Conservation (phyloP, 2,888 invertebrate species). For the Aproaerema taeniolella region DNA sequence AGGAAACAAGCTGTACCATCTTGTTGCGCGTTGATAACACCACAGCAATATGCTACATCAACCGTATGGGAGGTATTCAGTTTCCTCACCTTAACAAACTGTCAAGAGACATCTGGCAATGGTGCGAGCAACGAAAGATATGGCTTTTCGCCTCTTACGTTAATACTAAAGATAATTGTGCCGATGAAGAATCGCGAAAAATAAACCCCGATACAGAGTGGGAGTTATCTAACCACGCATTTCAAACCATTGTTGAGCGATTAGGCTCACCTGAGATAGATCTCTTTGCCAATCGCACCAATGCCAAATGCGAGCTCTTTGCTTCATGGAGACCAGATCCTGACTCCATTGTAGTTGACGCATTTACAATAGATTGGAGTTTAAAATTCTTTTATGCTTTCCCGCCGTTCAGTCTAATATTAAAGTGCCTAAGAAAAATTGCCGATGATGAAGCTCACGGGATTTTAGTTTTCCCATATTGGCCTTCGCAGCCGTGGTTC, state of each 20-base stretch:
- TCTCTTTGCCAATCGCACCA: not conserved
- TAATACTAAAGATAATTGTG: not conserved
- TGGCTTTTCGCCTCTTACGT: not conserved
- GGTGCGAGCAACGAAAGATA: conserved; percentile 10
- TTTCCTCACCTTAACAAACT: conserved; percentile 2
- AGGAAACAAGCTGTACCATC: not conserved
- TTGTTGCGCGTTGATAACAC: not conserved
- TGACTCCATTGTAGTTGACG: not conserved
- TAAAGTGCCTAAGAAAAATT: conserved; percentile 14
- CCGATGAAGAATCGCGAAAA: not conserved
- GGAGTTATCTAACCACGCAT: not conserved
- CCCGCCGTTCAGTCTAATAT: not conserved
- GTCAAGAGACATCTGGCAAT: conserved; percentile 6
- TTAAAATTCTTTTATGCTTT: not conserved
- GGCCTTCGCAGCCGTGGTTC: too few relatives aligned
- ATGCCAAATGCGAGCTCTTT: not conserved
- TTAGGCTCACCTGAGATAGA: not conserved
- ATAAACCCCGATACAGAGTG: not conserved
- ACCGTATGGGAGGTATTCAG: not conserved
- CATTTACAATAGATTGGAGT: not conserved
- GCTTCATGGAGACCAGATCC: not conserved
- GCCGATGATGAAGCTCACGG: conserved; percentile 17
- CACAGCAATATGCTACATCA: not conserved
- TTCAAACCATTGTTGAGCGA: not conserved
- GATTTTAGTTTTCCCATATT: conserved; percentile 20